Evolutionary conservation across 1,140 invertebrate genomes (phyloP), one percentile per base, ranked within the genome.

Genomic region (Musca domestica): DNA sequence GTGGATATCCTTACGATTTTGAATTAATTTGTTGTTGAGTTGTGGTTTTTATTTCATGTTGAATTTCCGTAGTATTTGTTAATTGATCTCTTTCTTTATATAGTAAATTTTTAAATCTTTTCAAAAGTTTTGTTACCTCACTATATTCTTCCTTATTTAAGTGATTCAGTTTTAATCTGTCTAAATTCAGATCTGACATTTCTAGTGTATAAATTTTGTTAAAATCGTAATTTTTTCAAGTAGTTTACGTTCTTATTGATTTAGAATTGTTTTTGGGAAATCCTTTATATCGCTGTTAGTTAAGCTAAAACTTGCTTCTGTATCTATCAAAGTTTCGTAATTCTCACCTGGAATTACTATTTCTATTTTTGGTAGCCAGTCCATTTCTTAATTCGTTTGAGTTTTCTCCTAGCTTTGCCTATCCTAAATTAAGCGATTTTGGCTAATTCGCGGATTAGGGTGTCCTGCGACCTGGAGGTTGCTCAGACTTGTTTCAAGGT

Each of bases 301-400:
- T 46, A 67, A 27, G 25, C 65, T 67, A 15, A 67, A 46, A 2
- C 27, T 56, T 2, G 51, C 49, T 46, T 30, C 65, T 19, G 27
- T 67, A 46, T 56, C 51, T 67, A 67, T 56, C 12, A 67, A 49
- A 15, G 65, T 27, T 20, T 12, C 17, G 19, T 67, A 67, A 15
- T 20, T 56, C 23, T 41, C 46, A 1, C 23, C 15, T n/a, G 54
- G 20, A 46, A 67, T 67, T 3, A 4, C 41, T 0, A 67, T 19
- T 41, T 41, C 27, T 67, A 56, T 67, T 27, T 14, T 52, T 3
- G 65, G 65, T 14, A 54, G 23, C 20, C 51, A 56, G 10, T 67
- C 65, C 9, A 51, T n/a, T 9, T n/a, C 27, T 34, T 56, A 30
- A 49, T 12, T 67, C 14, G 17, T 6, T 22, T 56, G 14, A 20